Evolutionary conservation across 2,888 invertebrate genomes (phyloP).

Genomic region (Maniola hyperantus): DNA sequence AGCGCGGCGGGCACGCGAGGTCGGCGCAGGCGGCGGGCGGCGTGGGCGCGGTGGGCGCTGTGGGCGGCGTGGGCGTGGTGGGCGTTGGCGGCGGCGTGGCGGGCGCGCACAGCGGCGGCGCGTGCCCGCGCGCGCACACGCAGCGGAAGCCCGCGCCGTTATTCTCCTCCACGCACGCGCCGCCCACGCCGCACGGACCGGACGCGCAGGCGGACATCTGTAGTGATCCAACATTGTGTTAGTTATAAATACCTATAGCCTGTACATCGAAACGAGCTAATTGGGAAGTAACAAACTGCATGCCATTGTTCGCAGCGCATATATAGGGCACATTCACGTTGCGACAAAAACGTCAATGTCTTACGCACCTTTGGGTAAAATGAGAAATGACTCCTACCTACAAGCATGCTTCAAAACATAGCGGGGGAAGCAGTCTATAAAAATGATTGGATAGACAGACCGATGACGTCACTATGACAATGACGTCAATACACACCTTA

Average conservation of each 20-base stretch:
- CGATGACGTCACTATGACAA: too few species aligned
- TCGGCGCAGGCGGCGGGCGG: slow-evolving; percentile 56
- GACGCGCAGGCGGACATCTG: slow-evolving; percentile 85
- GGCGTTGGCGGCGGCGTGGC: slow-evolving; percentile 58
- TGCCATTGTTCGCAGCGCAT: too few species aligned
- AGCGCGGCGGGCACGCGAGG: slow-evolving; percentile 74
- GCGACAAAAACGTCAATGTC: too few species aligned
- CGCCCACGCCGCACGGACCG: slow-evolving; percentile 89
- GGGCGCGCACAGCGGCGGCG: slow-evolving; percentile 67
- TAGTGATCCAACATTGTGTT: too few species aligned
- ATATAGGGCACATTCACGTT: too few species aligned
- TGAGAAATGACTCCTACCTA: too few species aligned
- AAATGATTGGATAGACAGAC: too few species aligned
- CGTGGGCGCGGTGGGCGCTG: slow-evolving; percentile 72
- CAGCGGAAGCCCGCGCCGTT: slow-evolving; percentile 82
- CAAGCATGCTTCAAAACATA: too few species aligned
- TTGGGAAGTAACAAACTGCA: too few species aligned
- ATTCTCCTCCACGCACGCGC: slow-evolving; percentile 85
- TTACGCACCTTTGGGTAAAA: too few species aligned
- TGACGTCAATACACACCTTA: slow-evolving; percentile 78
- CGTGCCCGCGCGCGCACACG: slow-evolving; percentile 85
- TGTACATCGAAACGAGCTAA: neutral
- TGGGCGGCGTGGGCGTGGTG: slow-evolving; percentile 55
- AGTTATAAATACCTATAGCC: too few species aligned
- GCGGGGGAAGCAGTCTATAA: too few species aligned